phyloP scores from a whole-genome alignment of 92 coral and sea anemone species.

The Heliopora coerulea region DNA sequence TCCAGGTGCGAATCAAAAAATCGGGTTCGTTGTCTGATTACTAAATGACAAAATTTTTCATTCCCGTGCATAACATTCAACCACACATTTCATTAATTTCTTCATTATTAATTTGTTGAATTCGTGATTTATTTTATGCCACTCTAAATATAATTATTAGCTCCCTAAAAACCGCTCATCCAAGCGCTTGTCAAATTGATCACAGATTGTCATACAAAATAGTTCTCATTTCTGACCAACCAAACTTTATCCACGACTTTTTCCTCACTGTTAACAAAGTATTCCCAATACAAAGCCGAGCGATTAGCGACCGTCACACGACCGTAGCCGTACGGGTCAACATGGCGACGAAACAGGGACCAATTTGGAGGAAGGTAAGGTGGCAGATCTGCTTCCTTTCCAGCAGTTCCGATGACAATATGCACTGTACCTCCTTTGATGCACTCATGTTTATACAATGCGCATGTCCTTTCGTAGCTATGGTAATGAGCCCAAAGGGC shows the following conservation, averaged over 20 bases:
- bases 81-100: too few relatives aligned
- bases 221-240: too few relatives aligned
- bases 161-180: too few relatives aligned
- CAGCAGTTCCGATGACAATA: constrained; percentile 91
- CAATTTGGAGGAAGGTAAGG: constrained; percentile 72
- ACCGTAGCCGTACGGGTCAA: constrained; percentile 83
- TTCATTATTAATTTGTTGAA: too few relatives aligned
- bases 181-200: too few relatives aligned
- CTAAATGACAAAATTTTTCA: too few relatives aligned
- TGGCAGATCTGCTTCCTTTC: constrained; percentile 59
- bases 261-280: constrained; percentile 69
- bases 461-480: constrained; percentile 96
- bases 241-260: constrained; percentile 69
- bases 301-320: constrained; percentile 71
- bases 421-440: constrained; percentile 68
- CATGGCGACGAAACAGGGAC: constrained; percentile 69
- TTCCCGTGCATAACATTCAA: too few relatives aligned
- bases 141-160: too few relatives aligned
- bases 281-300: constrained; percentile 79
- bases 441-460: constrained; percentile 62
- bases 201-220: too few relatives aligned
- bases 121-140: too few relatives aligned
- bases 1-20: too few relatives aligned
- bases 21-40: too few relatives aligned
- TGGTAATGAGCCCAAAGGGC: constrained; percentile 98